Evolutionary conservation across 1,140 invertebrate species (phyloP).

Genomic region (Trachymyrmex cornetzi): DNA sequence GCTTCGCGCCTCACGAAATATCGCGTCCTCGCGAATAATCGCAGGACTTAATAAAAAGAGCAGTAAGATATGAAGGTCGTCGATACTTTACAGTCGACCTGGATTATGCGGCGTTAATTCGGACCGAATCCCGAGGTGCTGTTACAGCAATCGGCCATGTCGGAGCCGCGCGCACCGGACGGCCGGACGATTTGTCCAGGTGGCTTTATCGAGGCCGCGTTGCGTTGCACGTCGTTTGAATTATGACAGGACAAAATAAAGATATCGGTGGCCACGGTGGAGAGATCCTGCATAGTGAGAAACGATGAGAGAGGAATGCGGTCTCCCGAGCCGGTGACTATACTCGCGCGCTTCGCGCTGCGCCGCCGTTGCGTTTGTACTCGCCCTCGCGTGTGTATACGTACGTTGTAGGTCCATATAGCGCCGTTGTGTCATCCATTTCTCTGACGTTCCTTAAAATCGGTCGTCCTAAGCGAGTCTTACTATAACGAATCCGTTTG

Average conservation of each 20-base stretch:
- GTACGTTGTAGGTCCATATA: neutral
- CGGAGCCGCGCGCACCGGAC: conserved; percentile 10
- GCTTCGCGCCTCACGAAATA: conserved; percentile 10
- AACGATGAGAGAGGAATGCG: conserved; percentile 77
- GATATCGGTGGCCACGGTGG: conserved; percentile 61
- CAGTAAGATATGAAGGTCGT: conserved; percentile 6
- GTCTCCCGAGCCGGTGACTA: conserved; percentile 48
- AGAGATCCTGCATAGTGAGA: conserved; percentile 45
- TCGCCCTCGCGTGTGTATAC: neutral
- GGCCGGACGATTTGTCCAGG: conserved; percentile 64
- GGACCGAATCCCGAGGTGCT: conserved; percentile 44
- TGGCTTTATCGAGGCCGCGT: conserved; percentile 55
- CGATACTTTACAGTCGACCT: conserved; percentile 48
- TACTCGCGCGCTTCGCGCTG: conserved; percentile 19
- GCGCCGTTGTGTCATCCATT: conserved; percentile 39
- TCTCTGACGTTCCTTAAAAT: conserved; percentile 42
- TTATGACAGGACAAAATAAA: conserved; percentile 75
- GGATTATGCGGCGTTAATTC: conserved; percentile 46
- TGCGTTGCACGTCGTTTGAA: conserved; percentile 63
- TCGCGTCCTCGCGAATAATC: conserved; percentile 32
- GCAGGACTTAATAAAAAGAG: conserved; percentile 1
- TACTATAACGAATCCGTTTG: conserved; percentile 41
- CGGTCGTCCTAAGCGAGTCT: conserved; percentile 33
- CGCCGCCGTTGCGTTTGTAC: neutral
- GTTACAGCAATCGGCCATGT: conserved; percentile 14